Conservation (phyloP, 2,797 vertebrate species). For the Melanotaenia pygmaea region DNA sequence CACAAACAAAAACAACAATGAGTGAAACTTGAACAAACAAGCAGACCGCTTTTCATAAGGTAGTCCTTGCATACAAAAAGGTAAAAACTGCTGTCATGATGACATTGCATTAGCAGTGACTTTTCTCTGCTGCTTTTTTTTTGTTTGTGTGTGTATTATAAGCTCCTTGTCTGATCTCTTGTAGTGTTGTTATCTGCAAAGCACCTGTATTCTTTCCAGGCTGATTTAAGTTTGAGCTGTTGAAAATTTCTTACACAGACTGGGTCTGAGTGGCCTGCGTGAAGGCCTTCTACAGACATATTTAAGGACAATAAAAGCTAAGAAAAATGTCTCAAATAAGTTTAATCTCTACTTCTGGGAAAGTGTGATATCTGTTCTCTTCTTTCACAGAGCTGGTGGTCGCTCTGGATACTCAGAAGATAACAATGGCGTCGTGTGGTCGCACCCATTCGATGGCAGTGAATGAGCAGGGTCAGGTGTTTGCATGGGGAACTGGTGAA, state of each 20-base stretch:
- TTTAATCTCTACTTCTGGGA: neutral
- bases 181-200: too few relatives aligned
- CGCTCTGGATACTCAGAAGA: constrained; percentile 92
- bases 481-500: constrained; percentile 92
- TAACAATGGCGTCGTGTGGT: constrained; percentile 91
- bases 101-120: too few relatives aligned
- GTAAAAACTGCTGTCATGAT: too few relatives aligned
- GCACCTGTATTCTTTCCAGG: too few relatives aligned
- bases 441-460: constrained; percentile 91
- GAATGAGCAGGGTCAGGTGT: constrained; percentile 93
- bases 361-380: constrained; percentile 1
- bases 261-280: constrained; percentile 6
- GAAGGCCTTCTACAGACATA: neutral
- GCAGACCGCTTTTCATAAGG: neutral
- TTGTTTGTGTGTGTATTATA: too few relatives aligned
- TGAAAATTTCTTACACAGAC: constrained; percentile 19
- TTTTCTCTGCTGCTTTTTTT: too few relatives aligned
- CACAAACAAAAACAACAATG: constrained; percentile 19
- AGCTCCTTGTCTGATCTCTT: too few relatives aligned
- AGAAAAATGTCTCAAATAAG: too few relatives aligned
- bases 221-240: too few relatives aligned
- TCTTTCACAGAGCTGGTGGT: constrained; percentile 87
- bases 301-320: neutral
- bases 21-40: constrained; percentile 15
- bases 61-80: neutral